These are phyloP conservation scores for Apamea crenata DNA, from an alignment of 2,888 invertebrate genomes.

Conservation along the genomic window DNA sequence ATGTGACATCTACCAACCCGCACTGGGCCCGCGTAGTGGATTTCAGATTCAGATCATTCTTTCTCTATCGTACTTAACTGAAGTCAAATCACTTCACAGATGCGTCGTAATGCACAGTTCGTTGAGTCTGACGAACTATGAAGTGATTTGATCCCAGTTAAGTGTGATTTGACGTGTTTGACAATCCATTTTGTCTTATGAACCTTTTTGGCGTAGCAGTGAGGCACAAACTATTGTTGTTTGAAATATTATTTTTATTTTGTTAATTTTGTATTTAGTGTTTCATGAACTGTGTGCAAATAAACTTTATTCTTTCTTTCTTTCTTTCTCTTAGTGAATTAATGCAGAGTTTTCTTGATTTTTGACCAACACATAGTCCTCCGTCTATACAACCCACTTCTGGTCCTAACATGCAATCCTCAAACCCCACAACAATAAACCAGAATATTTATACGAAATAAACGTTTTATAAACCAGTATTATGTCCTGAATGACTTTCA, in stretches of 20 bases:
- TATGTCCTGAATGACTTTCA: constrained; percentile 29
- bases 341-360: not conserved
- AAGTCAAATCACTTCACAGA: not conserved
- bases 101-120: too few species aligned
- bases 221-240: too few species aligned
- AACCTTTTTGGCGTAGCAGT: too few species aligned
- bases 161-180: not conserved
- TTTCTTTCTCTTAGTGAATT: not conserved
- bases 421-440: constrained; percentile 19
- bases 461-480: constrained; percentile 43
- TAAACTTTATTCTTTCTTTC: too few species aligned
- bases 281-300: too few species aligned
- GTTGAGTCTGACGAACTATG: not conserved
- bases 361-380: too few species aligned
- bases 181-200: not conserved
- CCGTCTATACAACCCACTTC: not conserved
- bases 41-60: not conserved
- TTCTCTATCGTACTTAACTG: not conserved
- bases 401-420: not conserved
- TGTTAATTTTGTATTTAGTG: too few species aligned
- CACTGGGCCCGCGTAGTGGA: too few species aligned
- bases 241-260: too few species aligned
- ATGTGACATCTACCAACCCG: too few species aligned
- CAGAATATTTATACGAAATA: constrained; percentile 44
- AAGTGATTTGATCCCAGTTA: not conserved